Evolutionary conservation across 2,888 invertebrate species (phyloP).

Genomic region (Chromoteleia sp.): DNA sequence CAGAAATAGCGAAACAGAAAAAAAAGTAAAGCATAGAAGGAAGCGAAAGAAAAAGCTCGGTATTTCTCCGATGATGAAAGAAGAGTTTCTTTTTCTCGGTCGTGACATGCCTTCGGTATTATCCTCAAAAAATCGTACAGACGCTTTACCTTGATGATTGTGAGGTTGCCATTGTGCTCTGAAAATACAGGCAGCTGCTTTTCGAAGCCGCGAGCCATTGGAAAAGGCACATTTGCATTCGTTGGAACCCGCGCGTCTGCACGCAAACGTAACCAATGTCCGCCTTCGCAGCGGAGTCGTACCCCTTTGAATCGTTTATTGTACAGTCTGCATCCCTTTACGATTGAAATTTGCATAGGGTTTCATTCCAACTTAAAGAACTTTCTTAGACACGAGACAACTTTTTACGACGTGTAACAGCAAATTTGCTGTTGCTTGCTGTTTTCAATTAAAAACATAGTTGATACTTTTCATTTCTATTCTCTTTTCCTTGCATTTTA

Average conservation of each 20-base stretch:
- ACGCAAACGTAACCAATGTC: constrained; percentile 62
- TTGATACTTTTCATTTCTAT: neutral
- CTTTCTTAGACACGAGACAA: constrained; percentile 42
- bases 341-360: constrained; percentile 46
- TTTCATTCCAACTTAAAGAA: constrained; percentile 39
- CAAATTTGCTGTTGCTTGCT: neutral
- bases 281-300: constrained; percentile 35
- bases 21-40: constrained; percentile 3
- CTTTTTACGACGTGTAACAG: constrained; percentile 26
- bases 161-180: constrained; percentile 58
- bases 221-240: constrained; percentile 60
- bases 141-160: constrained; percentile 59
- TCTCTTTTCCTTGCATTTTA: too few relatives aligned
- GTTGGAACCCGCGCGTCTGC: constrained; percentile 42
- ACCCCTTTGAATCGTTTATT: constrained; percentile 61
- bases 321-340: constrained; percentile 51
- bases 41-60: constrained; percentile 21
- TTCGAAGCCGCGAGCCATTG: constrained; percentile 63
- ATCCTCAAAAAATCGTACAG: constrained; percentile 38
- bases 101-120: constrained; percentile 55
- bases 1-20: neutral
- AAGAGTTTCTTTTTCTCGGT: constrained; percentile 49
- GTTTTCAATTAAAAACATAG: constrained; percentile 11
- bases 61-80: constrained; percentile 43
- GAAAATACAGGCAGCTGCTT: constrained; percentile 55